phyloP scores from a whole-genome alignment of 2,797 vertebrate genomes.

The Ptychobarbus kaznakovi region DNA sequence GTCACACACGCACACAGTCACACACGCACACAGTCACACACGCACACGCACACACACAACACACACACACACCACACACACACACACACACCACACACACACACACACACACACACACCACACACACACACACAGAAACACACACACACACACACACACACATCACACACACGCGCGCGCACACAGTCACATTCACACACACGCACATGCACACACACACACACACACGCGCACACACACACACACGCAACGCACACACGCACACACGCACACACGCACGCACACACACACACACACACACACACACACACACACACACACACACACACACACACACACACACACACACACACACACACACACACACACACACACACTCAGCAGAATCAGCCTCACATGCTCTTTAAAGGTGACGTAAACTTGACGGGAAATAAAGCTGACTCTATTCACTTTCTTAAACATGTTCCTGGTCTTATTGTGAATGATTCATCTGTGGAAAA shows the following conservation, averaged over 20 bases:
- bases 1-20: no score
- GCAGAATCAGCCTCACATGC: conserved; percentile 9
- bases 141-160: conserved; percentile 35
- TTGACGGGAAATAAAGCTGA: not conserved
- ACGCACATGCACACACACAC: no score
- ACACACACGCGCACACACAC: no score
- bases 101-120: conserved; percentile 33
- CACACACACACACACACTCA: conserved; percentile 42
- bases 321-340: conserved; percentile 32
- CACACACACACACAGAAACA: conserved; percentile 33
- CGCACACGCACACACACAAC: no score
- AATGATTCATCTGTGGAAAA: not conserved
- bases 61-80: no score
- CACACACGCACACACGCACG: no score
- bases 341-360: conserved; percentile 29
- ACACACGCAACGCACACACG: no score
- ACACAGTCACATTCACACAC: no score
- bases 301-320: conserved; percentile 25
- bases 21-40: no score
- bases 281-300: not conserved
- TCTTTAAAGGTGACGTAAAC: not conserved
- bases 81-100: conserved; percentile 29
- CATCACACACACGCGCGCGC: conserved; percentile 37
- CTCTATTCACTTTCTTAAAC: not conserved
- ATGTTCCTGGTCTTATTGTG: conserved; percentile 4